phyloP scores from a whole-genome alignment of 2,888 invertebrate genomes.

The Adelphocoris suturalis region DNA sequence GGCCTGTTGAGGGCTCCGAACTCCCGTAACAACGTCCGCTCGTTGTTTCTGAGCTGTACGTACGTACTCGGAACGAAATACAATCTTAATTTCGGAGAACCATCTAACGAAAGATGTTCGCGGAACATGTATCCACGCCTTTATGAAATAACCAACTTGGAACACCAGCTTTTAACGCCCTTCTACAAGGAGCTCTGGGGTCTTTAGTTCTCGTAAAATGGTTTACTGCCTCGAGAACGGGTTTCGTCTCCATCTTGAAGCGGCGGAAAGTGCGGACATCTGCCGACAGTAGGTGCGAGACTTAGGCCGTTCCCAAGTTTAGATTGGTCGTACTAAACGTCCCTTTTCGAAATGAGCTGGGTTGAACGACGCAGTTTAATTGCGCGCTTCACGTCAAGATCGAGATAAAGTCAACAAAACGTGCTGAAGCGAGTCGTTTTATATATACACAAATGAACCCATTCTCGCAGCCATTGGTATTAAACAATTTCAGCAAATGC shows the following conservation, averaged over 20 bases:
- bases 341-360: conserved; percentile 14
- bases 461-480: no score
- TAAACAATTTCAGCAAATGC: no score
- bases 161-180: conserved; percentile 4
- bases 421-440: no score
- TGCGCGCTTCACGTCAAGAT: neutral
- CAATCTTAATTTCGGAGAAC: neutral
- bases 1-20: no score
- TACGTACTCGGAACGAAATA: neutral
- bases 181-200: neutral
- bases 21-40: no score
- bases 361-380: conserved; percentile 6
- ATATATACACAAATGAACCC: no score
- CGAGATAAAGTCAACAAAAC: neutral
- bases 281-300: conserved; percentile 28
- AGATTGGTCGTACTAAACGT: conserved; percentile 36
- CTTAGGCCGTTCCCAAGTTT: conserved; percentile 19
- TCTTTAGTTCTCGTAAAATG: conserved; percentile 27
- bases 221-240: conserved; percentile 16
- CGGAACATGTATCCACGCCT: neutral
- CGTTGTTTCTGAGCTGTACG: no score
- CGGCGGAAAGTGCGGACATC: neutral
- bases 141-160: neutral
- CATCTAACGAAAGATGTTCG: neutral
- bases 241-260: neutral